Evolutionary conservation across 2,797 vertebrate genomes (phyloP), one percentile per base, ranked within the genome.

Genomic region (Characodon lateralis): DNA sequence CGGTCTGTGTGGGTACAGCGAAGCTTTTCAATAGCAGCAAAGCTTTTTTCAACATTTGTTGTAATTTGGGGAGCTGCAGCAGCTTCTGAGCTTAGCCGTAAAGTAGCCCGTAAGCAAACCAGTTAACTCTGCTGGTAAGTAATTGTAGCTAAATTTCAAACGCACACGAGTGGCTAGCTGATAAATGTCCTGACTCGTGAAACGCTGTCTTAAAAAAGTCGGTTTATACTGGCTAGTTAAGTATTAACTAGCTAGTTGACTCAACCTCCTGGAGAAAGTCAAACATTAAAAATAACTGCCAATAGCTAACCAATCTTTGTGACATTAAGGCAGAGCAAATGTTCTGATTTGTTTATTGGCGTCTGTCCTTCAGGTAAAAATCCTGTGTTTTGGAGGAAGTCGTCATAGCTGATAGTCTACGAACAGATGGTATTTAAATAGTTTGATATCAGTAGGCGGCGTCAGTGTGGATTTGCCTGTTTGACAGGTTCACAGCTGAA

Each of bases 61-160:
- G 31, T 26, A 68, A 89, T 88, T 82, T 88, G 83, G 77, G 76
- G n/a, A 83, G 78, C 78, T 22, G 59, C n/a, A 74, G 73, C 78
- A 26, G 59, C 65, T 39, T 13, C 50, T 20, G 31, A 75, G 76
- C 73, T 72, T 73, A 66, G 31, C 76, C 69, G 39, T 76, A 79
- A 77, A 39, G 22, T 77, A 55, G 63, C 50, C 75, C 41, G 72
- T 84, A 84, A 84, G 76, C 75, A 73, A 2, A 9, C 48, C 71
- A 73, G 76, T 63, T 43, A 43, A 43, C 39, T 75, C 71, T 81
- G 28, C 83, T 88, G 88, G 90, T 92, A 70, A 89, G 91, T 91
- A 26, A 55, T 5, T 71, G 63, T 83, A 80, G 74, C 80, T 85
- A 81, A 24, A 22, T 55, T 79, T 73, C 0, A 77, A 79, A n/a